Conservation (phyloP, 2,113 vertebrate species). For the Clinocottus analis region DNA sequence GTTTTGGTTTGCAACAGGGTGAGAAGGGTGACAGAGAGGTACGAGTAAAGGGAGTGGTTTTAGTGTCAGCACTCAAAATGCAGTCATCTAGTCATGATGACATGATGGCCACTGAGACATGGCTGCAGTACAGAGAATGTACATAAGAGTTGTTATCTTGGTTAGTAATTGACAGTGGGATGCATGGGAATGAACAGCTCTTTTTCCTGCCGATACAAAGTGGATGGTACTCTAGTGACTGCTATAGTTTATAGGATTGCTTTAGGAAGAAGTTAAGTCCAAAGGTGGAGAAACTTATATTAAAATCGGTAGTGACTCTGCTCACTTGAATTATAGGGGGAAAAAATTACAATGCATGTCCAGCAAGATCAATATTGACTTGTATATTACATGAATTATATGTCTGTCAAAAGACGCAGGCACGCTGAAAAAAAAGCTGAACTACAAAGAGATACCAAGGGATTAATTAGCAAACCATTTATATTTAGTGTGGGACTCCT, state of each 20-base stretch:
- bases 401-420: neutral
- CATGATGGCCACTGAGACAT: conserved; percentile 64
- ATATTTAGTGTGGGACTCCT: conserved; percentile 4
- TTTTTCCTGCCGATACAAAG: conserved; percentile 1
- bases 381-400: neutral
- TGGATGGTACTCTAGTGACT: conserved; percentile 13
- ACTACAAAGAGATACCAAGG: neutral
- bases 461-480: conserved; percentile 5
- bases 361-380: neutral
- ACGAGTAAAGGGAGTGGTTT: conserved; percentile 61
- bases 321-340: neutral
- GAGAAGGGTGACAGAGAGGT: conserved; percentile 54
- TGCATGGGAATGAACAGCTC: conserved; percentile 81
- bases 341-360: conserved; percentile 2
- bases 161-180: conserved; percentile 76
- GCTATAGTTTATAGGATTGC: neutral
- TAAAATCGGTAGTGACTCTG: neutral
- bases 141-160: conserved; percentile 49
- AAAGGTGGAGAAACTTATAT: neutral
- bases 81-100: conserved; percentile 63
- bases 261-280: neutral
- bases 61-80: conserved; percentile 58
- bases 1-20: conserved; percentile 30
- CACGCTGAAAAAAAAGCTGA: neutral
- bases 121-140: conserved; percentile 53